phyloP scores from a whole-genome alignment of 2,113 vertebrate species.

The Pomatorhinus ruficollis region DNA sequence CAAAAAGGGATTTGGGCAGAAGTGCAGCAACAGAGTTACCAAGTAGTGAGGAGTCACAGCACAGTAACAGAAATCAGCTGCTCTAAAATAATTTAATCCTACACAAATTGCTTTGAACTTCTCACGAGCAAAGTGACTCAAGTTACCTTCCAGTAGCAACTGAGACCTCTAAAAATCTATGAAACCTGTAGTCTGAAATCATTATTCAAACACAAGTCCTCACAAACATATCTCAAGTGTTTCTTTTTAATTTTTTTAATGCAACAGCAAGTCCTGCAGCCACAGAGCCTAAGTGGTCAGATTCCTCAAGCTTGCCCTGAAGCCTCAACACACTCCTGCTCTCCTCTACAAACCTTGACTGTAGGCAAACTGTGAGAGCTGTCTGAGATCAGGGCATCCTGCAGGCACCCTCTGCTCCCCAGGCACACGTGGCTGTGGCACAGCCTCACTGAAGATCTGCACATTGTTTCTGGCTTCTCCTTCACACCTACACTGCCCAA shows the following conservation, averaged over 20 bases:
- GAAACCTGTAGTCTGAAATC: background rate
- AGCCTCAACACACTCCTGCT: background rate
- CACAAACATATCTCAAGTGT: accelerated
- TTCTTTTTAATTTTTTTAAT: background rate
- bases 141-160: background rate
- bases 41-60: background rate
- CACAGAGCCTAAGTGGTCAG: background rate
- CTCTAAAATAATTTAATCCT: background rate
- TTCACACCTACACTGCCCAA: background rate
- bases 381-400: background rate
- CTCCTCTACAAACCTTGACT: background rate
- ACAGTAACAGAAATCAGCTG: background rate
- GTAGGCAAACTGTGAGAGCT: background rate
- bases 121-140: background rate
- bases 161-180: background rate
- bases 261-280: background rate
- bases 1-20: background rate
- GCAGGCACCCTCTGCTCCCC: background rate
- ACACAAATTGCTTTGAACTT: background rate
- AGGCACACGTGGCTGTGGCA: background rate
- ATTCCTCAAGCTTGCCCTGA: background rate
- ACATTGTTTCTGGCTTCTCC: background rate
- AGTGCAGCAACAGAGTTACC: background rate
- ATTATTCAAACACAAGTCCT: background rate
- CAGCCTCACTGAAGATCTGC: background rate